Conservation (phyloP, 2,113 vertebrate species). For the Crotophaga sulcirostris region DNA sequence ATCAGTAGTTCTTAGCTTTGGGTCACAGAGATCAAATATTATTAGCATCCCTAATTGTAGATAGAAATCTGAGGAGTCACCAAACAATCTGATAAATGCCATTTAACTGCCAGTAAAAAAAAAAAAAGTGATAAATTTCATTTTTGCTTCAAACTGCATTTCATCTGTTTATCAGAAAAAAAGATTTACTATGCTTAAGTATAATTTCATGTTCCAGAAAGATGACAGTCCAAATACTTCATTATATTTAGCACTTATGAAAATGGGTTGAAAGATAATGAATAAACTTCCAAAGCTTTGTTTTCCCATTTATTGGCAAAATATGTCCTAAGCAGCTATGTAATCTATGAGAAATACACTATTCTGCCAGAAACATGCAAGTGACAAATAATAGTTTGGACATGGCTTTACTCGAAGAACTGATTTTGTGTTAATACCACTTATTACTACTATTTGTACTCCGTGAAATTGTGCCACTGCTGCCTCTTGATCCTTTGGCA, state of each 20-base stretch:
- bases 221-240: not conserved
- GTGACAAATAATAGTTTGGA: not conserved
- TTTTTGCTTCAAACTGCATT: not conserved
- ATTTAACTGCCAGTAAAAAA: not conserved
- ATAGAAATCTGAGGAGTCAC: not conserved
- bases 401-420: not conserved
- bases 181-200: not conserved
- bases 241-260: not conserved
- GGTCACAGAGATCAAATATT: not conserved
- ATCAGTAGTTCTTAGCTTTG: not conserved
- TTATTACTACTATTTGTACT: not conserved
- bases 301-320: not conserved
- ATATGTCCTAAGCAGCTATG: not conserved
- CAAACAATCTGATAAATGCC: not conserved
- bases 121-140: not conserved
- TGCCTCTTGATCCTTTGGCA: not conserved
- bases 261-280: not conserved
- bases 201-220: not conserved
- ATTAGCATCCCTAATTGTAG: not conserved
- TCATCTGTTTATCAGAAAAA: not conserved
- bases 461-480: not conserved
- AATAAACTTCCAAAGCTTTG: not conserved
- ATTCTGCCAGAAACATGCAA: not conserved
- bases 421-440: not conserved
- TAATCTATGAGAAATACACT: not conserved